phyloP scores from a whole-genome alignment of 2,797 vertebrate species.

The Columba guinea region DNA sequence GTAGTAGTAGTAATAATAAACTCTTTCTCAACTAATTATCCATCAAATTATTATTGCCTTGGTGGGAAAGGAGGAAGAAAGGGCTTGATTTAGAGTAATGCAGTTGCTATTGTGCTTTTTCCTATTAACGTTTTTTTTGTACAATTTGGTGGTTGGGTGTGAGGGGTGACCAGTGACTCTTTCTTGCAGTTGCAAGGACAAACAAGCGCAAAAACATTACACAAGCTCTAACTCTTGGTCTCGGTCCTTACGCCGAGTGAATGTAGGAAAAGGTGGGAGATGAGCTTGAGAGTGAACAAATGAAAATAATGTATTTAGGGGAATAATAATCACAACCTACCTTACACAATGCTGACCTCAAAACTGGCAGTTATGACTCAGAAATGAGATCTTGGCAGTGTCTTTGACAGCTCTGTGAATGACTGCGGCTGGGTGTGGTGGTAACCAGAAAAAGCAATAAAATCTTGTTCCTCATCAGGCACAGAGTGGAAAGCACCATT shows the following conservation, averaged over 20 bases:
- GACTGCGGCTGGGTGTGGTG: neutral
- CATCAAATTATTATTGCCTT: neutral
- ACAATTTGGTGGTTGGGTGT: neutral
- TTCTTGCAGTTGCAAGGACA: neutral
- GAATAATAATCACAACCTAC: neutral
- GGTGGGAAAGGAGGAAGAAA: neutral
- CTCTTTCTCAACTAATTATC: neutral
- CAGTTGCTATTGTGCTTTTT: neutral
- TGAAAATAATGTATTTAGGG: neutral
- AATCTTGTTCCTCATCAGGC: neutral
- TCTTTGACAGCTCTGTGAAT: neutral
- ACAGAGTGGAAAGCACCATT: neutral
- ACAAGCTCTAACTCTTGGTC: neutral
- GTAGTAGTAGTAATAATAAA: neutral
- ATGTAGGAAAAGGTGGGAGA: neutral
- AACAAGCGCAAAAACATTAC: neutral
- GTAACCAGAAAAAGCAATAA: neutral
- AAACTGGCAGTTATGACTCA: neutral
- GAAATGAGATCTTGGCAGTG: neutral
- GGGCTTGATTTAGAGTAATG: neutral
- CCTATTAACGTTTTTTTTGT: neutral
- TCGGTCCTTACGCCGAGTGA: neutral
- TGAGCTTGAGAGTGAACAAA: neutral
- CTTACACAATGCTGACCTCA: neutral
- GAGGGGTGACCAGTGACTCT: neutral